Percentiles rank a stretch among this genome's conserved stretches.
Conservation (phyloP, 2,888 invertebrate species). For the Drosophila atripex region DNA sequence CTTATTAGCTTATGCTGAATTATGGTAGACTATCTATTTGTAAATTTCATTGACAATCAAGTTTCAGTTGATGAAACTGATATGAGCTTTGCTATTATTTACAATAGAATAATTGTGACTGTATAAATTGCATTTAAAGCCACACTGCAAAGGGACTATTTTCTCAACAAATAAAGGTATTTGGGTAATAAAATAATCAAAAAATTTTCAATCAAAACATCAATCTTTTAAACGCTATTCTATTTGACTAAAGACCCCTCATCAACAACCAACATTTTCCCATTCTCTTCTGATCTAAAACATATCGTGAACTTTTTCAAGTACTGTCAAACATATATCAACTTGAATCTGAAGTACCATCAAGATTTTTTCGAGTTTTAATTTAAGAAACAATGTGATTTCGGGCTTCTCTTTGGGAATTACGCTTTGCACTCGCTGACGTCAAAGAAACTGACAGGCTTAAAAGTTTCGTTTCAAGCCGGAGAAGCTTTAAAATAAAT, state of each 20-base stretch:
- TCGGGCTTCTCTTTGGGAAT: constrained; percentile 34
- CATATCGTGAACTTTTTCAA: constrained; percentile 19
- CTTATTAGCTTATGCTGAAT: constrained; percentile 24
- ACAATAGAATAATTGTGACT: neutral
- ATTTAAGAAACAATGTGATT: constrained; percentile 39
- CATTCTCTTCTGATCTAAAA: constrained; percentile 2
- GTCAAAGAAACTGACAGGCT: constrained; percentile 58
- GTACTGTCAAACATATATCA: constrained; percentile 30
- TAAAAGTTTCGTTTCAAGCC: constrained; percentile 21
- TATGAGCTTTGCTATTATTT: constrained; percentile 9
- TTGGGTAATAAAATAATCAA: neutral
- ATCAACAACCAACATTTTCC: neutral
- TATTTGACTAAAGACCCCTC: neutral
- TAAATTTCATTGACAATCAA: constrained; percentile 17
- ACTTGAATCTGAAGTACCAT: constrained; percentile 29
- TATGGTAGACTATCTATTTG: constrained; percentile 13
- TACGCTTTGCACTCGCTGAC: constrained; percentile 51
- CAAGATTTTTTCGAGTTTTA: constrained; percentile 26
- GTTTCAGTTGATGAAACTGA: constrained; percentile 29
- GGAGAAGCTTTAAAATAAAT: constrained; percentile 53
- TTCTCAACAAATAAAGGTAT: neutral
- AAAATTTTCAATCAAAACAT: neutral
- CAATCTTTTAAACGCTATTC: neutral
- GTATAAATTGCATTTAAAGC: neutral
- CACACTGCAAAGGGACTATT: neutral